phyloP scores from a whole-genome alignment of 2,888 invertebrate species.

The Tetanocera ferruginea region DNA sequence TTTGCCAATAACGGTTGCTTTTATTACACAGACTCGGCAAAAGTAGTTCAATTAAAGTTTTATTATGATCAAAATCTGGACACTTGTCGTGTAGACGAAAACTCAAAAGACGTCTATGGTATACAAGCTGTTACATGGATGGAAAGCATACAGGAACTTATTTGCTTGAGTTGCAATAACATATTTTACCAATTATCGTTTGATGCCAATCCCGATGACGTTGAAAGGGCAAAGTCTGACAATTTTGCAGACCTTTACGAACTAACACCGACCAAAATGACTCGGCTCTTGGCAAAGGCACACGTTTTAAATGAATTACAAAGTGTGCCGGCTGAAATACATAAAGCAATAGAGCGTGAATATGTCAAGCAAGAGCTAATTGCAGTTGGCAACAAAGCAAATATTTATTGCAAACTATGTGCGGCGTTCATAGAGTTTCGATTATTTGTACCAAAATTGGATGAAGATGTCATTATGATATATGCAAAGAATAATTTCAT shows the following conservation, averaged over 20 bases:
- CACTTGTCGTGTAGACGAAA: conserved; percentile 54
- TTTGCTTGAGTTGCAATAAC: conserved; percentile 66
- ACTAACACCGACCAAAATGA: conserved; percentile 52
- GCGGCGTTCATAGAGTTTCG: conserved; percentile 53
- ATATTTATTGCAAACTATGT: conserved; percentile 48
- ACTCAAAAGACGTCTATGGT: conserved; percentile 56
- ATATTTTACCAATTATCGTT: conserved; percentile 63
- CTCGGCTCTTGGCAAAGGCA: conserved; percentile 51
- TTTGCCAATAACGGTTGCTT: conserved; percentile 55
- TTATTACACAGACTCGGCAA: conserved; percentile 60
- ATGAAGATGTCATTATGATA: conserved; percentile 45
- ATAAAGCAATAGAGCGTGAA: conserved; percentile 56
- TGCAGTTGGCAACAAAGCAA: conserved; percentile 53
- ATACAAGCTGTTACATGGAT: conserved; percentile 65
- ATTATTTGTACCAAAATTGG: conserved; percentile 52
- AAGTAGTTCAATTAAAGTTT: conserved; percentile 59
- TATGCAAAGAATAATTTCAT: conserved; percentile 39
- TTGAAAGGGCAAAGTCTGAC: conserved; percentile 36
- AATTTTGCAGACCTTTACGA: conserved; percentile 49
- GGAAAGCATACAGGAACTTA: conserved; percentile 56
- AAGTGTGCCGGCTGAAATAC: conserved; percentile 51
- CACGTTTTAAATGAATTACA: conserved; percentile 52
- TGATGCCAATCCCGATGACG: neutral
- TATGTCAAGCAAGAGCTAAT: conserved; percentile 61
- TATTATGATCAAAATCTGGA: conserved; percentile 52